Evolutionary conservation across 2,797 vertebrate species (phyloP), one percentile per base, ranked within the genome.

Genomic region (Pempheris klunzingeri): DNA sequence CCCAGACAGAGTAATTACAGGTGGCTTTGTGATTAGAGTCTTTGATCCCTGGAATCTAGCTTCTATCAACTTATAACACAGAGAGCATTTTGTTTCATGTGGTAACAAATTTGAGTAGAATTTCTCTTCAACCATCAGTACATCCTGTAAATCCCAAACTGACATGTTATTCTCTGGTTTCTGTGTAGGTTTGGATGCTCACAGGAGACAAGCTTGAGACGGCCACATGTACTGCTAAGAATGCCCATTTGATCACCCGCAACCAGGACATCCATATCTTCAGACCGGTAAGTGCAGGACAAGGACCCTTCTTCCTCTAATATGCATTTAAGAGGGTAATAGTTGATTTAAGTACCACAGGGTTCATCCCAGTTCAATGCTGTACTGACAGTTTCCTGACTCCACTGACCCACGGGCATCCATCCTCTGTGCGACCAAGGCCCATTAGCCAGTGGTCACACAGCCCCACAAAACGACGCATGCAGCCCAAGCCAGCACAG

Each of bases 131-230:
- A 50, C 38, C 41, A 28, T 57, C 28, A 3, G 7, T 39, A 20
- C 32, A 18, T 54, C 14, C 46, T 17, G 7, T 53, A 38, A 60
- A 66, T 13, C 11, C 0, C 49, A 11, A 38, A n/a, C 24, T 36
- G 4, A 15, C 24, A 20, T 73, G 14, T 78, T 50, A 0, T 57
- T 43, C 13, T 80, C 22, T 80, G 62, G 52, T 79, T 60, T 81
- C 81, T 70, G 17, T 55, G 30, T 77, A 99, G 98, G 97, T 99
- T 41, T 99, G 98, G 98, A 99, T 99, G 98, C 94, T 99, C 83
- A 99, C 98, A 0, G 98, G 98, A 66, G 98, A 99, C 93, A 99
- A 99, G 90, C 93, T 99, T 54, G 98, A 99, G 93, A 99, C 98
- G 0, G 98, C 98, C 69, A 99, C 98, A 0, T 99, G 98, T 92